A percentile compares a stretch with the other conserved stretches of the same genome.
Conservation (phyloP, 2,797 vertebrate genomes). For the Moxostoma hubbsi region DNA sequence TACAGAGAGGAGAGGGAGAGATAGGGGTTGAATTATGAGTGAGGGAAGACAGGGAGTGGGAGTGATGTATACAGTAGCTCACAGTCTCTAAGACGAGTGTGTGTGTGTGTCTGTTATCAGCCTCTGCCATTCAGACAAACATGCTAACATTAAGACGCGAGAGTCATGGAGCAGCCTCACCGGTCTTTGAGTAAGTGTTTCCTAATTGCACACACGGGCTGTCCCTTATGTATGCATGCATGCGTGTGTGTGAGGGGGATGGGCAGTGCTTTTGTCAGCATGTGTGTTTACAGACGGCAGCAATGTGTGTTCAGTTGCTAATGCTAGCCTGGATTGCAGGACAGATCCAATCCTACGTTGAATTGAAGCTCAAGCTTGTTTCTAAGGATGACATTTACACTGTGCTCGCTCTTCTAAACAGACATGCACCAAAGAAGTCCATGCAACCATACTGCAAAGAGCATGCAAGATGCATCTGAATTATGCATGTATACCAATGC, state of each 20-base stretch:
- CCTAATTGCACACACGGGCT: conserved; percentile 14
- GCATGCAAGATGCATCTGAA: conserved; percentile 4
- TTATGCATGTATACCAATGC: background rate
- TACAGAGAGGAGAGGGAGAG: background rate
- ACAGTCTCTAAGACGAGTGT: background rate
- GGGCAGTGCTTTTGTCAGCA: conserved; percentile 30
- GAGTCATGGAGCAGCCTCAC: conserved; percentile 45
- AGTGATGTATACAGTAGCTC: conserved; percentile 12
- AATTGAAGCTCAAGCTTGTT: background rate
- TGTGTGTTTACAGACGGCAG: background rate
- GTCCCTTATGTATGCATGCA: no score
- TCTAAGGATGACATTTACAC: conserved; percentile 3
- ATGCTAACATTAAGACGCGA: conserved; percentile 53
- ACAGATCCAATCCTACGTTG: conserved; percentile 10
- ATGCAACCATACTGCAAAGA: background rate
- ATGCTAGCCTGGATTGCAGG: conserved; percentile 19
- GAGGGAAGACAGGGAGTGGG: conserved; percentile 11
- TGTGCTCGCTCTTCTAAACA: background rate
- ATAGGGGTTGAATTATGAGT: conserved; percentile 7
- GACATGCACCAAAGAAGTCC: conserved; percentile 5
- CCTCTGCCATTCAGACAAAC: conserved; percentile 4
- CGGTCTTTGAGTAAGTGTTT: conserved; percentile 53
- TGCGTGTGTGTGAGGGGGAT: conserved; percentile 35
- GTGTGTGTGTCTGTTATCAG: background rate
- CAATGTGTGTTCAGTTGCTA: background rate